Base-by-base conservation (phyloP, 2,797 vertebrate species). In the Sebastes jordani region DNA sequence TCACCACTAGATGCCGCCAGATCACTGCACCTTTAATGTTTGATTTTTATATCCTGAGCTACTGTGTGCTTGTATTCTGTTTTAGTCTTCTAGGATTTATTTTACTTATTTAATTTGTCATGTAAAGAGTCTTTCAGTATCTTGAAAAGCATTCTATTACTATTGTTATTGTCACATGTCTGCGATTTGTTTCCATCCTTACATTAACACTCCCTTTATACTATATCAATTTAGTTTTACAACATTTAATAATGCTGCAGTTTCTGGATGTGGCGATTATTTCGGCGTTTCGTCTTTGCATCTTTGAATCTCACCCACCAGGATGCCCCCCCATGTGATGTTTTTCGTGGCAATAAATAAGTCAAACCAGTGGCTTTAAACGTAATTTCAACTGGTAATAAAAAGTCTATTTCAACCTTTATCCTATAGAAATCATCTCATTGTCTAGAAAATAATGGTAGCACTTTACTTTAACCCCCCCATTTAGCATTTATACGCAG, bases 111-210 rank as follows among this genome's bases (percentile, higher is more conserved):
- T 29, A 14, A 49, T 49, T 60, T 25, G 2, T 70, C 6, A 38
- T 1, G 9, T 32, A 29, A 58, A n/a, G 7, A 7, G 49, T 11
- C 34, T 30, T 18, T 60, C 2, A 42, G 38, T 42, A 42, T 42
- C 0, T 60, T 30, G 58, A 60, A 14, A 10, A 30, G 8, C 8
- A 9, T 1, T 18, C 13, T 29, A 10, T 42, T 7, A 0, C 0
- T 46, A 23, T 38, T 63, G 11, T 63, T 16, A 36, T 23, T 23
- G 0, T 23, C 0, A 23, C 22, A 6, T 56, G 3, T 55, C 38
- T 30, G 20, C 2, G 13, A 32, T 59, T 49, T 14, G n/a, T 16
- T 7, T 61, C 8, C 18, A 25, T 66, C 27, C 27, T 54, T 14
- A 22, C 0, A 60, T 60, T 6, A 52, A 67, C 2, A 16, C 34